These are phyloP conservation scores for Eupithecia pulchellata DNA, from an alignment of 2,888 invertebrate genomes.

Conservation along the genomic window DNA sequence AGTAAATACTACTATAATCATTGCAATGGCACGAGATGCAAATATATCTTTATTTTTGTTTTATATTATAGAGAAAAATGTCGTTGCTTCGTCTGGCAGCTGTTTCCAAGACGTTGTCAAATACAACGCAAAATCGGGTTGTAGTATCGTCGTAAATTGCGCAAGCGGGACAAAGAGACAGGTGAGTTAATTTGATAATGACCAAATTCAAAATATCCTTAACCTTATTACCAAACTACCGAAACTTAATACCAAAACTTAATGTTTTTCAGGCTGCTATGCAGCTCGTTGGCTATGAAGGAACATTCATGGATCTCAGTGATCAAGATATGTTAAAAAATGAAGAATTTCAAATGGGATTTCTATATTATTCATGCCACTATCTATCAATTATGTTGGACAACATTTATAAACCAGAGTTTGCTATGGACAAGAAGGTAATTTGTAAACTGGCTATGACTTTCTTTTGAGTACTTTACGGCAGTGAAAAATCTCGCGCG, in stretches of 20 bases:
- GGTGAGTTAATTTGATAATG: slow-evolving; percentile 39
- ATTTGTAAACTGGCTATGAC: neutral
- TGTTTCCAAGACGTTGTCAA: slow-evolving; percentile 6
- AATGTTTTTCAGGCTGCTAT: slow-evolving; percentile 51
- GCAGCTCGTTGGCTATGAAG: slow-evolving; percentile 41
- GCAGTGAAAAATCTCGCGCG: neutral
- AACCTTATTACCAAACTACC: too few species aligned
- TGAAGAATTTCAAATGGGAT: slow-evolving; percentile 52
- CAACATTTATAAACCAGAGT: slow-evolving; percentile 53
- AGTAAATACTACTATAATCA: too few species aligned
- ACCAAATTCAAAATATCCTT: neutral
- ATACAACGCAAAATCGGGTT: slow-evolving; percentile 33
- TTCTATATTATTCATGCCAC: slow-evolving; percentile 37
- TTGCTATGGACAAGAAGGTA: slow-evolving; percentile 53
- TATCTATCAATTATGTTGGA: slow-evolving; percentile 50
- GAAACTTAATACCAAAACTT: too few species aligned
- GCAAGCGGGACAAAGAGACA: slow-evolving; percentile 51
- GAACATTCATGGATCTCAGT: slow-evolving; percentile 53
- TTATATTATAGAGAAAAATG: slow-evolving; percentile 19
- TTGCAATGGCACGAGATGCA: too few species aligned
- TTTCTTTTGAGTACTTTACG: neutral
- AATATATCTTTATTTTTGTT: too few species aligned
- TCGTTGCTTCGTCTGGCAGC: neutral
- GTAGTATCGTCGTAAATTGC: slow-evolving; percentile 54
- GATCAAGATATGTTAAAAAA: slow-evolving; percentile 53